Base-by-base conservation (phyloP, 1,140 invertebrate genomes). In the Drosophila pandora region DNA sequence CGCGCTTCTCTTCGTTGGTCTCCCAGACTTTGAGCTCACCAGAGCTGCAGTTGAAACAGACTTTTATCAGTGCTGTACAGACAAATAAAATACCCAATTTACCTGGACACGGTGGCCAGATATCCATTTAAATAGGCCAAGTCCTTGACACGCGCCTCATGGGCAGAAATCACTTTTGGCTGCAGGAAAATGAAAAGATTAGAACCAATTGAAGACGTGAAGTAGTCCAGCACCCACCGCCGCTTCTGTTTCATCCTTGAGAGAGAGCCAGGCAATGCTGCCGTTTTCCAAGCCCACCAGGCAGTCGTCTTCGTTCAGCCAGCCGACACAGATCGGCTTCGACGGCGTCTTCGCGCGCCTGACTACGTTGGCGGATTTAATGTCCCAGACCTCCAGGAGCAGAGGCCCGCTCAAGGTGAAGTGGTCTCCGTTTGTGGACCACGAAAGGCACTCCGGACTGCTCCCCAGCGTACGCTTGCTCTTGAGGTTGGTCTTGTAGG, bases 401-500 rank as follows among this genome's bases (percentile, higher is more conserved):
- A 94, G 94, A 43, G 95, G 94, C 37, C 95, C 94, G 37, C 94
- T 94, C 12, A 98, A 90, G 3, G 95, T 93, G 92, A 97, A 98
- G 64, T 94, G 93, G 13, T 94, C 92, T 10, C 96, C 97, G 9
- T 95, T 94, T 65, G 93, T 93, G 54, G 94, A 94, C 94, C 95
- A 96, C 60, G 92, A 93, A 60, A 90, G 94, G 79, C 91, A 94
- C 67, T 91, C 93, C 76, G 89, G 94, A 80, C 92, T 85, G 79
- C 83, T 92, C 91, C 84, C 94, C 89, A 79, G 93, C 76, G 90
- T 93, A 91, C 92, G 94, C 85, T 95, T 95, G 48, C 93, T 94
- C 17, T 93, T 93, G 22, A 99, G 92, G 91, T 99, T 98, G 2
- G 95, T 97, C 1, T 96, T 95, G 91, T 96, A 99, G 2, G 97